phyloP scores from a whole-genome alignment of 1,140 invertebrate species.

The Alviniconcha marisindica region DNA sequence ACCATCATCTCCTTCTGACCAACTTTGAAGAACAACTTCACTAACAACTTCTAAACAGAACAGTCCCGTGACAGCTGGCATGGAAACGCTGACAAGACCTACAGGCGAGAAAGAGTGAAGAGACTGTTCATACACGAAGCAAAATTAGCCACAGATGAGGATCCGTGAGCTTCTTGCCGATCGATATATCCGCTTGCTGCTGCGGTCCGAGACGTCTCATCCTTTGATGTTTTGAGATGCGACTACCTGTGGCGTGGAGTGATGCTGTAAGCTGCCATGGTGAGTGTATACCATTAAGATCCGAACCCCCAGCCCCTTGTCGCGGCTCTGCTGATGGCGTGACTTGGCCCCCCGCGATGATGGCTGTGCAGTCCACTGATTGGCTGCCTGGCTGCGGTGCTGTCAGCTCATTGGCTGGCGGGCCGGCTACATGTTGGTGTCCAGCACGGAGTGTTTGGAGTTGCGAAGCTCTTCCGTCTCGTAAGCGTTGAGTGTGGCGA shows the following conservation, averaged over 20 bases:
- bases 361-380: neutral
- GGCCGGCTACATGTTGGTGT: constrained; percentile 64
- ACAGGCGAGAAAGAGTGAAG: too few species aligned
- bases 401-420: neutral
- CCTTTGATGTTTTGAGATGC: neutral
- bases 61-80: too few species aligned
- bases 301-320: neutral
- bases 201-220: too few species aligned
- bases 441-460: constrained; percentile 64
- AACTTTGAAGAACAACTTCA: too few species aligned
- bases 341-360: neutral
- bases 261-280: neutral
- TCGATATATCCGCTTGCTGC: too few species aligned
- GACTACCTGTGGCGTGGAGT: neutral
- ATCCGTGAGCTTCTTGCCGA: too few species aligned
- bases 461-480: constrained; percentile 58
- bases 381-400: constrained; percentile 5
- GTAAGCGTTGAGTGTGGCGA: constrained; percentile 66
- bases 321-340: neutral
- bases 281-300: neutral
- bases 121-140: too few species aligned
- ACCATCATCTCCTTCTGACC: too few species aligned
- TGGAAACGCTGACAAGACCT: too few species aligned
- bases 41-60: too few species aligned
- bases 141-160: too few species aligned